These are phyloP conservation scores for Sarcophaga peregrina DNA, from an alignment of 1,140 invertebrate genomes.

Conservation along the genomic window DNA sequence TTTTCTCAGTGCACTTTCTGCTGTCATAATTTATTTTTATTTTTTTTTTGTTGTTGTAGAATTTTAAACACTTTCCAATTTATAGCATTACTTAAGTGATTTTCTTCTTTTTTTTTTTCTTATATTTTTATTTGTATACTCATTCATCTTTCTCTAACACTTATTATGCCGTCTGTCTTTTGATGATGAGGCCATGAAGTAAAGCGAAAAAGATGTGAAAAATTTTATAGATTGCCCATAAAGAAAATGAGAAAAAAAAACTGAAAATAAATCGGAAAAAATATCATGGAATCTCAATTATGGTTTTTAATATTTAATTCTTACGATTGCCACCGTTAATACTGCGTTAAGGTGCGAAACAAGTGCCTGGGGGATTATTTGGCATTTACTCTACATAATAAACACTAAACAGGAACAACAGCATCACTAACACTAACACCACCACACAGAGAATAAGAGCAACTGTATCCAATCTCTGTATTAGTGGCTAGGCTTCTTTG, in stretches of 20 bases:
- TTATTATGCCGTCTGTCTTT: not conserved
- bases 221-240: not conserved
- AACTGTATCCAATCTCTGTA: too few relatives aligned
- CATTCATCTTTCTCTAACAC: not conserved
- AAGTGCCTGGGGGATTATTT: slow-evolving; percentile 47
- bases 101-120: too few relatives aligned
- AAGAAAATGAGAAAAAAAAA: not conserved
- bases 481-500: too few relatives aligned
- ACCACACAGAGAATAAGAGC: too few relatives aligned
- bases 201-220: too few relatives aligned
- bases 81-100: not conserved
- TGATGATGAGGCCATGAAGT: not conserved
- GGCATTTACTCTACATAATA: slow-evolving; percentile 34
- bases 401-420: slow-evolving; percentile 6
- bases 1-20: too few relatives aligned
- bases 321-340: slow-evolving; percentile 45
- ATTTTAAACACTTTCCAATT: slow-evolving; percentile 5
- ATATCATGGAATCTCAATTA: slow-evolving; percentile 36
- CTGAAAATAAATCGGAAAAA: not conserved
- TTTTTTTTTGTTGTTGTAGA: not conserved
- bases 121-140: not conserved
- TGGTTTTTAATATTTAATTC: slow-evolving; percentile 47
- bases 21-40: too few relatives aligned
- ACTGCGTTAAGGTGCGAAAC: slow-evolving; percentile 53
- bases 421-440: not conserved